Base-by-base conservation (phyloP, 2,888 invertebrate species). In the Entomobrya multifasciata region DNA sequence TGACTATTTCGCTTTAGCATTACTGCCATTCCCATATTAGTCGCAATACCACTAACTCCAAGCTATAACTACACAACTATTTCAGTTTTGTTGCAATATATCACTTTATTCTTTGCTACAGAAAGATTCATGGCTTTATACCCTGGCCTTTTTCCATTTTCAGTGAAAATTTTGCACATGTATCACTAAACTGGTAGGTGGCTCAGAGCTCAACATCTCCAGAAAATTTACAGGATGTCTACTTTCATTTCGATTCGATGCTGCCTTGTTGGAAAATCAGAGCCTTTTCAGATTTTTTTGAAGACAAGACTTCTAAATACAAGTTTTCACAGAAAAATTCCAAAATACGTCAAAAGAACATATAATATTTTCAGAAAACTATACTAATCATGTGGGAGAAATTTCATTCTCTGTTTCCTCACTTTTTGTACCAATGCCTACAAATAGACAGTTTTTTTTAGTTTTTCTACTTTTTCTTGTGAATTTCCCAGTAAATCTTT, bases 71-170 rank as follows among this genome's bases (percentile, higher is more conserved):
- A 30, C 65, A 65, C 25, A 67, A 27, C 65, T 62, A 65, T 67
- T 65, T 62, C 27, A 57, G 17, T 4, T 47, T 84, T 44, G 22
- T 41, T 62, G 47, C 25, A 85, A 85, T 79, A 79, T 79, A 85
- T 85, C 72, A 72, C 79, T 72, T 72, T 79, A 47, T 72, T 25
- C n/a, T n/a, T n/a, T n/a, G n/a, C n/a, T 65, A 20, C 20, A 55
- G 55, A 20, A 22, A 55, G 52, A 82, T 57, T 55, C 62, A 74
- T 82, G 2, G 62, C 72, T 67, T 36, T 17, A 15, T 36, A 67
- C 20, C 41, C 6, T 67, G n/a, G 41, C 20, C 41, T 41, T 67
- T 15, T n/a, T n/a, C 41, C 15, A 20, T 1, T 67, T 67, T 67
- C 41, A 20, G 36, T 67, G 17, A 22, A 36, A 41, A 41, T 67